Percentiles rank a stretch among this genome's conserved stretches.
phyloP scores from a whole-genome alignment of 2,113 vertebrate genomes.

The Eulemur rufifrons region DNA sequence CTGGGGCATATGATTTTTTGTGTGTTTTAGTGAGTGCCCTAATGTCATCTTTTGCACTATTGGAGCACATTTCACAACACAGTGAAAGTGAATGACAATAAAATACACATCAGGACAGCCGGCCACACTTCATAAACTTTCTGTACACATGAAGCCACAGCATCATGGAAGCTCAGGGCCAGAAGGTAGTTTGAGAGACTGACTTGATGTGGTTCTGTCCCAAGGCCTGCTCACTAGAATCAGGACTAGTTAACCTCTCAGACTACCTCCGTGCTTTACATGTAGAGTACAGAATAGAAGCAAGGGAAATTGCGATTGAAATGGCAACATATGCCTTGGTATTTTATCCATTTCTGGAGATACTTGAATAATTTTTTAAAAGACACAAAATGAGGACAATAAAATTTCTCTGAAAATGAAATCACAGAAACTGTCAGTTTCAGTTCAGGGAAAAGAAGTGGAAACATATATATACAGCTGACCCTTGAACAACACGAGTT shows the following conservation, averaged over 20 bases:
- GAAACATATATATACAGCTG: neutral
- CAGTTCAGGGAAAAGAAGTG: neutral
- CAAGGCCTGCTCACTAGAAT: neutral
- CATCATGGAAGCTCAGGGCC: neutral
- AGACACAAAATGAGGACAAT: neutral
- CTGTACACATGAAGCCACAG: neutral
- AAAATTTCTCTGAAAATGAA: conserved; percentile 18
- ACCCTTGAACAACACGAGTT: neutral
- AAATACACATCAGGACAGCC: neutral
- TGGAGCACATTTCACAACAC: neutral
- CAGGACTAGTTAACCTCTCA: neutral
- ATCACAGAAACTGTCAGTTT: neutral
- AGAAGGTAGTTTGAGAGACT: neutral
- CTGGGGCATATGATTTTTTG: neutral
- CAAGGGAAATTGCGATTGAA: neutral
- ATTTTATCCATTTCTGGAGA: neutral
- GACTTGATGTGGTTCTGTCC: neutral
- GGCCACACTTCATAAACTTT: neutral
- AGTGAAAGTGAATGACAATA: neutral
- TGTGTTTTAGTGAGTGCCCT: neutral
- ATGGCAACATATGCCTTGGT: neutral
- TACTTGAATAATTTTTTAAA: neutral
- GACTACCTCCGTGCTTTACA: neutral
- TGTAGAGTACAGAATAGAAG: neutral
- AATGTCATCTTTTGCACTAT: neutral